Evolutionary conservation across 35 echinoderm and acorn worm species (phyloP).

Genomic region (Anneissia japonica): DNA sequence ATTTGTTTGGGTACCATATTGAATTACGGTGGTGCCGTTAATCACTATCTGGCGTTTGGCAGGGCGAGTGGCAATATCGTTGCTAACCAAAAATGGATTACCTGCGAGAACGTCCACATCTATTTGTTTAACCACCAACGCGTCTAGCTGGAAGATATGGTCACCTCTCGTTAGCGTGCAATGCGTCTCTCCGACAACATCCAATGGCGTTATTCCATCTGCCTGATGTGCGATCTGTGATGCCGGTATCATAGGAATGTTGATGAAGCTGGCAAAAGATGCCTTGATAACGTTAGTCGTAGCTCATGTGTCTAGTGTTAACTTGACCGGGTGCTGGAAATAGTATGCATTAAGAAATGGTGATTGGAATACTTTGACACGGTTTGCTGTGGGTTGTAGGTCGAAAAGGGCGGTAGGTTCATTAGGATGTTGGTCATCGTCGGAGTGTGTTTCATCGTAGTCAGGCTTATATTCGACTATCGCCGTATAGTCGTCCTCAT

Average conservation of each 20-base stretch:
- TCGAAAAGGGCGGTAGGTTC: background rate
- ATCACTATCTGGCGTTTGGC: background rate
- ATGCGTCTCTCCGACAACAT: background rate
- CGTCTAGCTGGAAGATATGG: background rate
- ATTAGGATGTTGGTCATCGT: background rate
- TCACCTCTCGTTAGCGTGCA: background rate
- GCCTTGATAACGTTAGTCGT: background rate
- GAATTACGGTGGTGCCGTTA: background rate
- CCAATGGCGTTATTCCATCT: background rate
- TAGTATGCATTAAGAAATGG: background rate
- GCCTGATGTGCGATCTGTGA: slow-evolving; percentile 3
- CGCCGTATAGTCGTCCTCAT: background rate
- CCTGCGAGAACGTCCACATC: slow-evolving; percentile 6
- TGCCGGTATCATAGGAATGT: background rate
- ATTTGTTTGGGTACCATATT: background rate
- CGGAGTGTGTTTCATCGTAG: background rate
- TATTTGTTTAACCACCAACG: slow-evolving; percentile 4
- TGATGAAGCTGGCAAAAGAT: background rate
- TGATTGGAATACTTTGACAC: background rate
- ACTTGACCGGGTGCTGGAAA: background rate
- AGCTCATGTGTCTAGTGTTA: background rate
- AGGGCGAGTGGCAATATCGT: background rate
- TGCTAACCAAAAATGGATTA: slow-evolving; percentile 10
- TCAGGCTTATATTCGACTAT: background rate
- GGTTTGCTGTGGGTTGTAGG: background rate